Percentiles rank a stretch among this genome's conserved stretches.
Evolutionary conservation across 2,888 invertebrate genomes (phyloP).

Genomic region (Empis livida): DNA sequence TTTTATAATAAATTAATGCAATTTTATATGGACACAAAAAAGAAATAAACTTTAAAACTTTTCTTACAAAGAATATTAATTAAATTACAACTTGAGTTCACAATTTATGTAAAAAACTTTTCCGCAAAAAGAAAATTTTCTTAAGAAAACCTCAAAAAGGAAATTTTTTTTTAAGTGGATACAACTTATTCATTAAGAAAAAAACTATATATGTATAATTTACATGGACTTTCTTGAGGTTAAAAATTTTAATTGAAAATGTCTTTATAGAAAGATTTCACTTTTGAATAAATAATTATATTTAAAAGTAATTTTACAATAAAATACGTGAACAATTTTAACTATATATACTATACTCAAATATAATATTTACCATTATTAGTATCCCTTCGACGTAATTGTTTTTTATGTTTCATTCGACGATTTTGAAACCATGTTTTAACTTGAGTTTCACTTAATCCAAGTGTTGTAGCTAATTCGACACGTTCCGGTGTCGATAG

Average conservation of each 20-base stretch:
- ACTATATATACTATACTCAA: not conserved
- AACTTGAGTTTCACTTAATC: conserved; percentile 90
- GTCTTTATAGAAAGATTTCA: conserved; percentile 6
- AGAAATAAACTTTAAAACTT: conserved; percentile 9
- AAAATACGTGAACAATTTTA: not conserved
- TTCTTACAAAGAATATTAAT: too few relatives aligned
- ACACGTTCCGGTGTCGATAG: conserved; percentile 93
- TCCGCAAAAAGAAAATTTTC: too few relatives aligned
- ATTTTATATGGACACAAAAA: not conserved
- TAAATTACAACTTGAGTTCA: too few relatives aligned
- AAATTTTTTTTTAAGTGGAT: too few relatives aligned
- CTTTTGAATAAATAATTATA: conserved; percentile 8
- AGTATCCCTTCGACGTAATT: conserved; percentile 41
- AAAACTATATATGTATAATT: too few relatives aligned
- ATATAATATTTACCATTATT: conserved; percentile 29
- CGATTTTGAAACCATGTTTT: conserved; percentile 98
- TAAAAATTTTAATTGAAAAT: conserved; percentile 1
- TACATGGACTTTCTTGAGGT: not conserved
- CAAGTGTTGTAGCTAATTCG: conserved; percentile 83
- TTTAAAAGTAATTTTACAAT: conserved; percentile 9
- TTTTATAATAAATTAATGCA: conserved; percentile 4
- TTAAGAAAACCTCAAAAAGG: too few relatives aligned
- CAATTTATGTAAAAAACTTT: too few relatives aligned
- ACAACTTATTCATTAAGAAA: too few relatives aligned
- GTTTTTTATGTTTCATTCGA: conserved; percentile 93